phyloP scores from a whole-genome alignment of 2,888 invertebrate species.

The Mantis religiosa region DNA sequence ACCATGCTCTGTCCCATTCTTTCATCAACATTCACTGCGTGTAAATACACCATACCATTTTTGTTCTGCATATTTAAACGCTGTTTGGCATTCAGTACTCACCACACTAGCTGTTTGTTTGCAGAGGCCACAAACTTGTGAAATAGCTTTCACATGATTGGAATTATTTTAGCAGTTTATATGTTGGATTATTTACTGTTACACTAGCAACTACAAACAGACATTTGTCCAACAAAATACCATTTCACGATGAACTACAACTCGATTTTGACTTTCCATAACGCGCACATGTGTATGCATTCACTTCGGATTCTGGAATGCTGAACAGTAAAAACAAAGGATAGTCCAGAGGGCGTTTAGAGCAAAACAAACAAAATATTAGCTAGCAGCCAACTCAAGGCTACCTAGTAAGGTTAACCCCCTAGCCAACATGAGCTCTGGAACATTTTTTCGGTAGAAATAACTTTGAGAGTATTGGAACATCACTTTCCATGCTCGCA shows the following conservation, averaged over 20 bases:
- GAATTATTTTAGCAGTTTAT: neutral
- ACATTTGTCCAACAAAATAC: neutral
- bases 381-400: no score
- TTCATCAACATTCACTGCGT: no score
- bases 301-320: no score
- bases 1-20: no score
- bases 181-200: neutral
- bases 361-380: neutral
- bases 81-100: neutral
- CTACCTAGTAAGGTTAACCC: no score
- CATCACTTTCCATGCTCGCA: no score
- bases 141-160: neutral
- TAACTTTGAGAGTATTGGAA: no score
- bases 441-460: no score
- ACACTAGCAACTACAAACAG: neutral
- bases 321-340: neutral
- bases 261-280: neutral
- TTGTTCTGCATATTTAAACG: no score
- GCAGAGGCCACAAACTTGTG: no score
- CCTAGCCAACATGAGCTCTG: no score
- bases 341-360: neutral
- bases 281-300: neutral
- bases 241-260: neutral
- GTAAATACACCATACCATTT: no score
- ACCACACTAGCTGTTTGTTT: neutral